These are phyloP conservation scores for Bombus confusus DNA, from an alignment of 1,140 invertebrate species.

Conservation along the genomic window DNA sequence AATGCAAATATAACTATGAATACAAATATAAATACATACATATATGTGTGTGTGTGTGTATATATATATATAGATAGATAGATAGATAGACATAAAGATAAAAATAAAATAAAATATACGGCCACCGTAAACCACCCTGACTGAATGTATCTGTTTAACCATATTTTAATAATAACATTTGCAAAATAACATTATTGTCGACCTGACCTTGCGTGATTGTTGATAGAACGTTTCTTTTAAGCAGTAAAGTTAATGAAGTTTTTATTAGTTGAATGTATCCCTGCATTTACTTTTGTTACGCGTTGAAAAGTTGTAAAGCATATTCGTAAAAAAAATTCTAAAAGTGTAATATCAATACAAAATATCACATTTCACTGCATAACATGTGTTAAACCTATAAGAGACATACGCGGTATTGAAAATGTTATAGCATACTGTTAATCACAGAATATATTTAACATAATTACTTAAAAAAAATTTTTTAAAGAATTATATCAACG, in stretches of 20 bases:
- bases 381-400: background rate
- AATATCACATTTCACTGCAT: background rate
- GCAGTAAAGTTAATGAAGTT: conserved; percentile 16
- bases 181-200: conserved; percentile 51
- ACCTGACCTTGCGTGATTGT: conserved; percentile 59
- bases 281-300: background rate
- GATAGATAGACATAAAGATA: conserved; percentile 45
- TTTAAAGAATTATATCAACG: background rate
- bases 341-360: background rate
- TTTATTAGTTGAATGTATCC: background rate
- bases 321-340: background rate
- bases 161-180: conserved; percentile 70
- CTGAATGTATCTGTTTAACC: conserved; percentile 71
- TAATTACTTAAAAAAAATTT: background rate
- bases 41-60: background rate
- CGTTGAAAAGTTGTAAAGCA: background rate
- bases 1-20: conserved; percentile 30
- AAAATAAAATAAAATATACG: conserved; percentile 70
- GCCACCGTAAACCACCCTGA: conserved; percentile 72
- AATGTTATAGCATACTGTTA: background rate
- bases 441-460: background rate
- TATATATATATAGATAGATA: conserved; percentile 50
- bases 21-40: conserved; percentile 39
- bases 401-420: background rate
- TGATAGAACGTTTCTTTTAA: conserved; percentile 24